Evolutionary conservation across 2,888 invertebrate genomes (phyloP), one percentile per base, ranked within the genome.

Genomic region (Neoitamus cyanurus): DNA sequence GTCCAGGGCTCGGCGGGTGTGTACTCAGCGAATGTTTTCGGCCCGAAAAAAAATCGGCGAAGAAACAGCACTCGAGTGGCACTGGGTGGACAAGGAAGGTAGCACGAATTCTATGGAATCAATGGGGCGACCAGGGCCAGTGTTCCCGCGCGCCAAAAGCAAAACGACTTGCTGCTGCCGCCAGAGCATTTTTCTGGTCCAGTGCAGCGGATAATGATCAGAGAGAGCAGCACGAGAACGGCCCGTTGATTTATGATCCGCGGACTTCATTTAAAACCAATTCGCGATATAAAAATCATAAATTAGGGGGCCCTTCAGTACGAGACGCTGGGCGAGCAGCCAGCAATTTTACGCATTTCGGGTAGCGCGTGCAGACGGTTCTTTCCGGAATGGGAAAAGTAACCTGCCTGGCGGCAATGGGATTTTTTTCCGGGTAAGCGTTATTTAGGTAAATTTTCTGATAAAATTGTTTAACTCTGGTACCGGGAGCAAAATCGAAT

Each of bases 171-270:
- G 42, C 13, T 13, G 42, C 42, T n/a, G 34, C 80, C 34, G 42
- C 15, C 68, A 42, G n/a, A 78, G 58, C 68, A 78, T 68, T 78
- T 85, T 85, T 84, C 84, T 84, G 84, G 80, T 84, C 84, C 85
- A 85, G 28, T 80, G 85, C 85, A 69, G 83, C 77, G 85, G 85
- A 85, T 85, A 85, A 85, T 85, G 80, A 85, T 85, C 85, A 80
- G 58, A 48, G 42, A n/a, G 58, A 70, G 37, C 83, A 83, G 78
- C 84, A 84, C 78, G 84, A 85, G 72, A 46, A 73, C 20, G 28
- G 48, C 46, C 46, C 80, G 80, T 72, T 85, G 85, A 85, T 85
- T 85, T 85, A 85, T 73, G 84, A 80, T 77, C 37, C 72, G 69
- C 36, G 72, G 77, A 80, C 80, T 83, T 72, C 83, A 80, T 85